These are phyloP conservation scores for Acipenser transmontanus DNA, from an alignment of 2,797 vertebrate species.

Conservation along the genomic window DNA sequence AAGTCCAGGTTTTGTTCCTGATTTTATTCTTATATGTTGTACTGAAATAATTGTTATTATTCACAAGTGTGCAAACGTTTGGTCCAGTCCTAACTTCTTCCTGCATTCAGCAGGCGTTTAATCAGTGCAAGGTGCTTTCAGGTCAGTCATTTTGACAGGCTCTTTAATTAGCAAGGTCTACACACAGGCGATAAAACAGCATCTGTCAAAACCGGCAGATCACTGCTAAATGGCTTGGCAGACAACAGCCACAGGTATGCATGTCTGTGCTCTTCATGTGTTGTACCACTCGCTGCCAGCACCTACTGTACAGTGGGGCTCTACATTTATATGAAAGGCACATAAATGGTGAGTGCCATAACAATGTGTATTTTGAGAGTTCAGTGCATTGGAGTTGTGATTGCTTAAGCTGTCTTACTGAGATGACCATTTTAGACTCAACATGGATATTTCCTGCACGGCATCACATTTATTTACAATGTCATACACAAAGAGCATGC, in stretches of 20 bases:
- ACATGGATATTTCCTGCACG: not conserved
- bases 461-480: not conserved
- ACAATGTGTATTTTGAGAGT: not conserved
- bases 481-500: not conserved
- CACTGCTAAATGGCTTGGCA: slow-evolving; percentile 3
- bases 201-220: not conserved
- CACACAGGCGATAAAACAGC: not conserved
- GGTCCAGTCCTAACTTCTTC: not conserved
- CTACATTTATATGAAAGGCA: not conserved
- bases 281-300: not conserved
- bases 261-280: not conserved
- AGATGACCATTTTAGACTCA: not conserved
- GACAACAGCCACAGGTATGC: slow-evolving; percentile 1
- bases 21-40: too few species aligned
- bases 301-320: not conserved
- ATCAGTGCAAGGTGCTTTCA: slow-evolving; percentile 3
- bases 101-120: not conserved
- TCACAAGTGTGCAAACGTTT: not conserved
- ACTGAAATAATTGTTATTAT: too few species aligned
- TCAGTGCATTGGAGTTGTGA: not conserved
- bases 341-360: not conserved
- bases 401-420: not conserved
- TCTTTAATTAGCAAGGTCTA: not conserved
- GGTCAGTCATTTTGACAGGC: slow-evolving; percentile 2
- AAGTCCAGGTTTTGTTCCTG: too few species aligned